Evolutionary conservation across 2,888 invertebrate genomes (phyloP).

Genomic region (Encarsia formosa): DNA sequence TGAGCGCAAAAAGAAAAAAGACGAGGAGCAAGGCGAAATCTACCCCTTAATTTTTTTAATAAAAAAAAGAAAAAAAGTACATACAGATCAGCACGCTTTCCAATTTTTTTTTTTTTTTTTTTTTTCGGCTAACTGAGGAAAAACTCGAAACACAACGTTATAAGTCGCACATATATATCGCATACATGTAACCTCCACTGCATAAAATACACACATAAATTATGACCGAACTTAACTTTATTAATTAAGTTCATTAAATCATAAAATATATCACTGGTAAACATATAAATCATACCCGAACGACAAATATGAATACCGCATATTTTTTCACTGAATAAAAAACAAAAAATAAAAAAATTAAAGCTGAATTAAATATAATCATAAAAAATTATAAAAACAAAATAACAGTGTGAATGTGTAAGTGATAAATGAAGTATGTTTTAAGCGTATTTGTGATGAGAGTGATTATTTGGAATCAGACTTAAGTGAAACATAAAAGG

Average conservation of each 20-base stretch:
- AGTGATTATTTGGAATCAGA: slow-evolving; percentile 20
- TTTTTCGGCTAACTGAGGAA: slow-evolving; percentile 19
- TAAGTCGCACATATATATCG: slow-evolving; percentile 12
- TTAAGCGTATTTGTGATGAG: slow-evolving; percentile 17
- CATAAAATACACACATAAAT: too few relatives aligned
- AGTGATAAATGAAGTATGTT: slow-evolving; percentile 6
- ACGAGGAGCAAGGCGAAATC: slow-evolving; percentile 18
- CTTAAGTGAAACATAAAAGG: slow-evolving; percentile 26
- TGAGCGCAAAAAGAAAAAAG: slow-evolving; percentile 13
- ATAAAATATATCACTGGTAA: too few relatives aligned
- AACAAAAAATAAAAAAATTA: slow-evolving; percentile 4
- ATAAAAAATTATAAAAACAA: not conserved
- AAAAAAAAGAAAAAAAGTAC: slow-evolving; percentile 7
- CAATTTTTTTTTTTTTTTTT: slow-evolving; percentile 22
- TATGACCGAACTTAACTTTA: too few relatives aligned
- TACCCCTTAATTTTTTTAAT: slow-evolving; percentile 14
- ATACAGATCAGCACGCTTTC: slow-evolving; percentile 19
- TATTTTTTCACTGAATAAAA: slow-evolving; percentile 18
- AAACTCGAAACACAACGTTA: slow-evolving; percentile 10
- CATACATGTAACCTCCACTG: too few relatives aligned
- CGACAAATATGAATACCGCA: slow-evolving; percentile 19
- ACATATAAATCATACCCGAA: too few relatives aligned
- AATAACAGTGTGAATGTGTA: not conserved
- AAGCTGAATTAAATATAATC: not conserved
- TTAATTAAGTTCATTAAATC: too few relatives aligned